Evolutionary conservation across 2,113 vertebrate genomes (phyloP).

Genomic region (Ciconia stormi): DNA sequence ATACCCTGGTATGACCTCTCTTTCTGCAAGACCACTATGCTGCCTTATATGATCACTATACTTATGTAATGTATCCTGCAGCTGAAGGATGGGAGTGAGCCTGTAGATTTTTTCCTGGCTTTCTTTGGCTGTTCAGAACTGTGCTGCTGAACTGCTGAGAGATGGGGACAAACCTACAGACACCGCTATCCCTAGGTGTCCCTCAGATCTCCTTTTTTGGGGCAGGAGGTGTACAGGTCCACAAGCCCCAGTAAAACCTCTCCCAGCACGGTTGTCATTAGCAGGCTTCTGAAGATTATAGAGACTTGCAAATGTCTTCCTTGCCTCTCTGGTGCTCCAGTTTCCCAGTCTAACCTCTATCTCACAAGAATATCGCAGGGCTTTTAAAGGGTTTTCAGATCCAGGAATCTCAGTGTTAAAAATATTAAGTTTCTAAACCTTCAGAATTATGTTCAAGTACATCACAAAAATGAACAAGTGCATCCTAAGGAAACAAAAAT

Average conservation of each 20-base stretch:
- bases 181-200: accelerated
- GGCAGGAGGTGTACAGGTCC: background rate
- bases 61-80: background rate
- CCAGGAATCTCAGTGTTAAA: background rate
- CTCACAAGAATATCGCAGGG: accelerated
- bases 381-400: background rate
- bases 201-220: background rate
- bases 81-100: background rate
- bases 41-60: background rate
- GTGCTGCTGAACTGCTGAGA: background rate
- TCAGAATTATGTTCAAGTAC: background rate
- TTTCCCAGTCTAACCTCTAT: background rate
- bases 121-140: background rate
- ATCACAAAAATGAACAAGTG: background rate
- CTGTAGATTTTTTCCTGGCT: background rate
- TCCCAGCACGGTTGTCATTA: background rate
- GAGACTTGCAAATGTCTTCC: background rate
- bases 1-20: background rate
- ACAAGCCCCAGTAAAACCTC: background rate
- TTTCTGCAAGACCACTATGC: background rate
- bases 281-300: background rate
- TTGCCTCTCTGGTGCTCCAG: background rate
- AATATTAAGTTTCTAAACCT: background rate
- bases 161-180: background rate
- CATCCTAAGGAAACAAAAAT: background rate